These are phyloP conservation scores for Leptinotarsa defecta DNA, from an alignment of 1,140 invertebrate genomes.

Conservation along the genomic window DNA sequence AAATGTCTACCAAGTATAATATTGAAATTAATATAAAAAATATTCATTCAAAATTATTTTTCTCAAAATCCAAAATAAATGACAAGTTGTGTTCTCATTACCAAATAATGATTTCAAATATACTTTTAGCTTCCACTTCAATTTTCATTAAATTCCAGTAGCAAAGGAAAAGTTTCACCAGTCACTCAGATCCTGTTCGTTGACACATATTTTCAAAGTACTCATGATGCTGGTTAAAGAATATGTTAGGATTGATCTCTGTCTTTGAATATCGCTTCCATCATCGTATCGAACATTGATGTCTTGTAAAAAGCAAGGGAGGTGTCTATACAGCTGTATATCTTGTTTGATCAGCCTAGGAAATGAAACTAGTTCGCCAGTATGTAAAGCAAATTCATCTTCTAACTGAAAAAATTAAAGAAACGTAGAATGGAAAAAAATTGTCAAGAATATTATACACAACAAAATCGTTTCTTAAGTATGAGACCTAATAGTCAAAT, in stretches of 20 bases:
- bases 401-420: not conserved
- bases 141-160: not conserved
- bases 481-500: too few relatives aligned
- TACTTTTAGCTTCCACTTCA: too few relatives aligned
- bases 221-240: slow-evolving; percentile 9
- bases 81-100: too few relatives aligned
- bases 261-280: slow-evolving; percentile 18
- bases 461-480: too few relatives aligned
- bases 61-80: too few relatives aligned
- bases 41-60: too few relatives aligned
- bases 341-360: slow-evolving; percentile 31
- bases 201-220: not conserved
- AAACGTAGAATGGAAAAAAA: too few relatives aligned
- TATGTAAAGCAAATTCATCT: slow-evolving; percentile 3
- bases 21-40: too few relatives aligned
- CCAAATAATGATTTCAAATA: too few relatives aligned
- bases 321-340: slow-evolving; percentile 28
- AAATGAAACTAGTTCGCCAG: slow-evolving; percentile 26
- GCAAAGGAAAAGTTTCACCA: not conserved
- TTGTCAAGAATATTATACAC: too few relatives aligned
- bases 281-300: slow-evolving; percentile 28
- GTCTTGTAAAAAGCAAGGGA: slow-evolving; percentile 33
- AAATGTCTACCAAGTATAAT: too few relatives aligned
- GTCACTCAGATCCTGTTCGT: slow-evolving; percentile 3
- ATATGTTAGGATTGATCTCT: slow-evolving; percentile 31